A percentile compares a stretch with the other conserved stretches of the same genome.
phyloP scores from a whole-genome alignment of 1,140 invertebrate genomes.

The Adelges cooleyi region DNA sequence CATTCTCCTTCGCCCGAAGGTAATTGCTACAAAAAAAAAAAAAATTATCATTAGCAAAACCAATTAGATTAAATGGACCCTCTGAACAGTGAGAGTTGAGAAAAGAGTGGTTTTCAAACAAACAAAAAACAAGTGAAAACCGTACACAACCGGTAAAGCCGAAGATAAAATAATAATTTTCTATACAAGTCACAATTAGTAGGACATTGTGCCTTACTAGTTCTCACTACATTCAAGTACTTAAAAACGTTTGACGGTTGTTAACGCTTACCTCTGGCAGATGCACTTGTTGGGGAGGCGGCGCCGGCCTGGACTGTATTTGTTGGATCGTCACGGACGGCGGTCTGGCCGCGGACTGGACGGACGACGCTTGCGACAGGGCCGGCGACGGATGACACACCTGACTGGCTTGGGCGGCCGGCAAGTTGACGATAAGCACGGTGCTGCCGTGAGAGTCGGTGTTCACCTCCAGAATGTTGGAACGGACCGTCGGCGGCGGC shows the following conservation, averaged over 20 bases:
- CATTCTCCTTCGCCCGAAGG: constrained; percentile 52
- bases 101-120: too few species aligned
- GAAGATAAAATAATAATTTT: too few species aligned
- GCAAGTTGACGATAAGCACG: constrained; percentile 67
- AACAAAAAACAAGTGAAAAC: too few species aligned
- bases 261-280: constrained; percentile 11
- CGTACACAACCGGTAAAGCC: too few species aligned
- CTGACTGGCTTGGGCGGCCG: constrained; percentile 40
- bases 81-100: too few species aligned
- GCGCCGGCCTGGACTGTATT: constrained; percentile 34
- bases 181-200: too few species aligned
- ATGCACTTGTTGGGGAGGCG: constrained; percentile 38
- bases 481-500: not conserved
- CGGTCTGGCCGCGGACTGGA: not conserved
- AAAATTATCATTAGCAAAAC: too few species aligned
- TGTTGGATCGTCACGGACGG: constrained; percentile 15
- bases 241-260: too few species aligned
- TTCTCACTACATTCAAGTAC: too few species aligned
- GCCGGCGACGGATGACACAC: constrained; percentile 30
- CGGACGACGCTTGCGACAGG: constrained; percentile 32
- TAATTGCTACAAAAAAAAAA: constrained; percentile 33
- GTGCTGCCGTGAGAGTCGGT: constrained; percentile 47
- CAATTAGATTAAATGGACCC: too few species aligned
- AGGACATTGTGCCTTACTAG: too few species aligned
- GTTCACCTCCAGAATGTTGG: not conserved